Evolutionary conservation across 2,888 invertebrate genomes (phyloP).

Genomic region (Kuschelorhynchus macadamiae): DNA sequence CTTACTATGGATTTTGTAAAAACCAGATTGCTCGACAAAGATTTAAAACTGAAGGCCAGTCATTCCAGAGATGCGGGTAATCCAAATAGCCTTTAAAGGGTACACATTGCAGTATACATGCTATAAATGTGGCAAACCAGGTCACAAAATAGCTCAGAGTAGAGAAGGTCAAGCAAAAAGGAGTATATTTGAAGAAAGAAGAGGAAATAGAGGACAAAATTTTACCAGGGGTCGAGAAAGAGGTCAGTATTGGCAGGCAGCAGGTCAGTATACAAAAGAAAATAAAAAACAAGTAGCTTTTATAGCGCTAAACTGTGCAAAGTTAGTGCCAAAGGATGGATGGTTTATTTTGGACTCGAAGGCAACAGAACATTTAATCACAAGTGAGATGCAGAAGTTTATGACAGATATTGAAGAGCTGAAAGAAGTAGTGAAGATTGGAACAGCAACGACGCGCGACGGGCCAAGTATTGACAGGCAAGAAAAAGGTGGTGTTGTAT

Average conservation of each 20-base stretch:
- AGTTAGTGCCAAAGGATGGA: not conserved
- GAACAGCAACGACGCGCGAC: constrained; percentile 18
- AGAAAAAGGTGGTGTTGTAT: constrained; percentile 4
- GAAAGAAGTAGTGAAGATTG: constrained; percentile 20
- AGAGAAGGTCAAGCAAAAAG: no score
- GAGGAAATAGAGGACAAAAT: constrained; percentile 16
- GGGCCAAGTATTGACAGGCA: no score
- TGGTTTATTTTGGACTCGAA: constrained; percentile 23
- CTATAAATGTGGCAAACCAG: no score
- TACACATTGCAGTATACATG: no score
- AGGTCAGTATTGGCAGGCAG: not conserved
- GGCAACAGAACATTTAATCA: constrained; percentile 16
- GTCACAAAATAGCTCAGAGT: no score
- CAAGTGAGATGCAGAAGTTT: constrained; percentile 12
- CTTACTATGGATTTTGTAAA: no score
- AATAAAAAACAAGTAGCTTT: constrained; percentile 5
- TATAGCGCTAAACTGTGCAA: constrained; percentile 20
- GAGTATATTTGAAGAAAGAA: not conserved
- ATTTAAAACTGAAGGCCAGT: not conserved
- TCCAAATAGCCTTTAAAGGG: no score
- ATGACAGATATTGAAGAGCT: no score
- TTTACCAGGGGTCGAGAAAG: constrained; percentile 2
- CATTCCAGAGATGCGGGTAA: not conserved
- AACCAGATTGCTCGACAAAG: constrained; percentile 8
- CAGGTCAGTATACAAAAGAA: not conserved